These are phyloP conservation scores for Nannobrachium achirus DNA, from an alignment of 2,113 vertebrate species.

Conservation along the genomic window DNA sequence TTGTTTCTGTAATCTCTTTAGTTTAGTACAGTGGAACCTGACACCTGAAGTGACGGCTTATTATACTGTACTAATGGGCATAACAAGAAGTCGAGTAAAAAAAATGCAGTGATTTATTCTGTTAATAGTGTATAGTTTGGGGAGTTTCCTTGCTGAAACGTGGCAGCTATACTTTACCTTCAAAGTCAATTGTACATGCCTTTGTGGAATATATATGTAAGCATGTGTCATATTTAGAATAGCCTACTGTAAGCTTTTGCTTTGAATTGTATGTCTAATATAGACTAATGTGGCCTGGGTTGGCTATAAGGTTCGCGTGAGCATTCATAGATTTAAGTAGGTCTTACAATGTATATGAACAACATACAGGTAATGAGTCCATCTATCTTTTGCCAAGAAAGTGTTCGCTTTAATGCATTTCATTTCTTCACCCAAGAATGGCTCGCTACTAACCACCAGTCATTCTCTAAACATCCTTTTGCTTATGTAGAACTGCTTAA, in stretches of 20 bases:
- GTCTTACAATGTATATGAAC: background rate
- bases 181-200: background rate
- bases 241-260: too few relatives aligned
- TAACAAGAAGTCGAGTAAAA: background rate
- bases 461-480: background rate
- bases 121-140: background rate
- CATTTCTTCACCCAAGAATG: background rate
- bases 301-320: background rate
- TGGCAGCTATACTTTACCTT: background rate
- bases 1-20: constrained; percentile 9
- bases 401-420: background rate
- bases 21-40: constrained; percentile 17
- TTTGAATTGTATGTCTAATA: too few relatives aligned
- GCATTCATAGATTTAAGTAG: background rate
- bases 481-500: background rate
- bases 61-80: background rate
- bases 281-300: background rate
- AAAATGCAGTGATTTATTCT: background rate
- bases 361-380: background rate
- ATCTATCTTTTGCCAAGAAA: background rate
- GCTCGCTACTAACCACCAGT: background rate
- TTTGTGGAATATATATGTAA: background rate
- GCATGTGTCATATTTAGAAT: background rate
- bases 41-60: constrained; percentile 17
- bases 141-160: constrained; percentile 8